phyloP scores from a whole-genome alignment of 1,140 invertebrate species.

The Nasonia vitripennis region DNA sequence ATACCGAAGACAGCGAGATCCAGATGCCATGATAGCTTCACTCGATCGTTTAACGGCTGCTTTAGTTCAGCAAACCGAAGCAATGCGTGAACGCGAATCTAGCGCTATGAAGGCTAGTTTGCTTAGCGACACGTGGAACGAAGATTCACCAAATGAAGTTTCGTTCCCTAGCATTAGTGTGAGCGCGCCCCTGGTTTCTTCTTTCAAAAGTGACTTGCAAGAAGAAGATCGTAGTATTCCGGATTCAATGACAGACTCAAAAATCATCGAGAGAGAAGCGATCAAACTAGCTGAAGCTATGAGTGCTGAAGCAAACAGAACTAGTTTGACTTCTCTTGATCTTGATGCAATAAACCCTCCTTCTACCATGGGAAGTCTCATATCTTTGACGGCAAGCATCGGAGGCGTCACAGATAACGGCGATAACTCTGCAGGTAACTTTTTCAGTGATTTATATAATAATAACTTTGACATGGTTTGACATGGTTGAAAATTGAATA shows the following conservation, averaged over 20 bases:
- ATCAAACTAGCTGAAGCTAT: constrained; percentile 82
- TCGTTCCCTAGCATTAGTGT: constrained; percentile 87
- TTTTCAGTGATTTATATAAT: not conserved
- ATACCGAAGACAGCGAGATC: constrained; percentile 77
- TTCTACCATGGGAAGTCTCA: constrained; percentile 82
- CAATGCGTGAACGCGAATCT: constrained; percentile 69
- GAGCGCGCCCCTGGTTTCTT: constrained; percentile 81
- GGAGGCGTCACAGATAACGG: constrained; percentile 53
- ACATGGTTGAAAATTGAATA: not conserved
- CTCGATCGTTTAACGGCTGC: constrained; percentile 80
- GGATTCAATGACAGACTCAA: constrained; percentile 78
- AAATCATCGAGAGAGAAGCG: constrained; percentile 84
- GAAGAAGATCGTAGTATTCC: constrained; percentile 58
- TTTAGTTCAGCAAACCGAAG: constrained; percentile 77
- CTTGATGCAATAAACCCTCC: constrained; percentile 87
- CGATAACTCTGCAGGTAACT: constrained; percentile 45
- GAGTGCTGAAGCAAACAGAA: constrained; percentile 77
- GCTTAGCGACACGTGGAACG: constrained; percentile 84
- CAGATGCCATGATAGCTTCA: constrained; percentile 81
- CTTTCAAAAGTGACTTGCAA: constrained; percentile 79
- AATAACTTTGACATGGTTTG: not conserved
- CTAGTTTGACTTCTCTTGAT: constrained; percentile 78
- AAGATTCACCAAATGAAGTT: constrained; percentile 83
- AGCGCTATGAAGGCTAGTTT: constrained; percentile 69
- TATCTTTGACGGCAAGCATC: constrained; percentile 78